Evolutionary conservation across 2,888 invertebrate species (phyloP).

Genomic region (Chrysotoxum bicinctum): DNA sequence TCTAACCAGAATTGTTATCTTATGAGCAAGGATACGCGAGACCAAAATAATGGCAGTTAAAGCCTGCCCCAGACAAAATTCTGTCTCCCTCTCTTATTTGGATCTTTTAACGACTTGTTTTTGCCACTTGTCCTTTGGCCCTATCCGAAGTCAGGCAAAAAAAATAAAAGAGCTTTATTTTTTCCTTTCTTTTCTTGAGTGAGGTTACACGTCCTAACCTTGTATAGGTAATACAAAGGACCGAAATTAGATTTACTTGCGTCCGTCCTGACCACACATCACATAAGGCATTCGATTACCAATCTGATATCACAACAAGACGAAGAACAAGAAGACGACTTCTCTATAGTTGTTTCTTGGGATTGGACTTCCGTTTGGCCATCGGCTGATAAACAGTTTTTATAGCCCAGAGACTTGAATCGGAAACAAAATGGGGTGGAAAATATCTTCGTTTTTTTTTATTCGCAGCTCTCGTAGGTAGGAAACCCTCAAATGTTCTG

Average conservation of each 20-base stretch:
- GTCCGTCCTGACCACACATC: conserved; percentile 70
- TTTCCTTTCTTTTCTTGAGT: conserved; percentile 28
- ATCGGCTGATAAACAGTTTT: conserved; percentile 64
- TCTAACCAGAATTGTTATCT: conserved; percentile 56
- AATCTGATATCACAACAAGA: conserved; percentile 67
- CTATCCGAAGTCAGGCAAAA: background rate
- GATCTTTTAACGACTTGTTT: conserved; percentile 47
- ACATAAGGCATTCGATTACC: conserved; percentile 72
- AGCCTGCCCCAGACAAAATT: conserved; percentile 56
- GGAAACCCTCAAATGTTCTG: conserved; percentile 20
- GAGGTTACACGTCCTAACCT: conserved; percentile 21
- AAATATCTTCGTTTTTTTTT: conserved; percentile 44
- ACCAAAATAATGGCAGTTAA: conserved; percentile 55
- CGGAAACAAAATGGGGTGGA: conserved; percentile 67
- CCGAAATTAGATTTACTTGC: conserved; percentile 70
- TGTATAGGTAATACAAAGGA: conserved; percentile 33
- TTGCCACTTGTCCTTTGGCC: conserved; percentile 66
- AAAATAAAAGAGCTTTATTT: conserved; percentile 9
- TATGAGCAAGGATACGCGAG: conserved; percentile 28
- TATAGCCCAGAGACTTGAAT: conserved; percentile 48
- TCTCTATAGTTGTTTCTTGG: conserved; percentile 14
- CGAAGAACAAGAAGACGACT: conserved; percentile 32
- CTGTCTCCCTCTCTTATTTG: background rate
- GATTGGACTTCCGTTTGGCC: conserved; percentile 54
- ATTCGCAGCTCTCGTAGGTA: background rate